A percentile compares a stretch with the other conserved stretches of the same genome.
Evolutionary conservation across 1,140 invertebrate species (phyloP).

Genomic region (Saccostrea cuccullata): DNA sequence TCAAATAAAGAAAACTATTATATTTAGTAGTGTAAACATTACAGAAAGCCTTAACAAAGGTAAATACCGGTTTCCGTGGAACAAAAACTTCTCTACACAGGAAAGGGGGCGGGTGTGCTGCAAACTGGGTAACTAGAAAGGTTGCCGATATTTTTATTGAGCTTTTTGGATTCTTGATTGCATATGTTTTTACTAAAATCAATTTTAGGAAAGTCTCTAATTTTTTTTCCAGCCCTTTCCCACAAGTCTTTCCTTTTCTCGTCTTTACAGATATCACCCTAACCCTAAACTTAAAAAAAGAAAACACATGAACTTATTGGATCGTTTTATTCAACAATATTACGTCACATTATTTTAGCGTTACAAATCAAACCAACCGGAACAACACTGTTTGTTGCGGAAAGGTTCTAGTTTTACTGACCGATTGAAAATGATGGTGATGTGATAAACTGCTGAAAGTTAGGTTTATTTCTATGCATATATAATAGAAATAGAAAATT

Average conservation of each 20-base stretch:
- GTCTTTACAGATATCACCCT: too few relatives aligned
- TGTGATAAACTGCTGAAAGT: background rate
- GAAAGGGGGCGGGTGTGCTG: background rate
- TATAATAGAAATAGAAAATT: background rate
- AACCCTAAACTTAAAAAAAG: too few relatives aligned
- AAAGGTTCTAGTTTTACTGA: background rate
- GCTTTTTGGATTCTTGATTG: too few relatives aligned
- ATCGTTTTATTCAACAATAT: too few relatives aligned
- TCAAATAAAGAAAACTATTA: constrained; percentile 11
- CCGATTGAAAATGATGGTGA: background rate
- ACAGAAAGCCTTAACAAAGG: background rate
- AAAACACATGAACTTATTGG: too few relatives aligned
- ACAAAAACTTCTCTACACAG: background rate
- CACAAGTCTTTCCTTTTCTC: too few relatives aligned
- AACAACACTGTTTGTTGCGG: background rate
- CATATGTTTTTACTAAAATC: too few relatives aligned
- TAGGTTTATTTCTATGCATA: background rate
- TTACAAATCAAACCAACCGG: background rate
- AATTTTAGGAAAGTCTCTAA: too few relatives aligned
- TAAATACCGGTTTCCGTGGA: background rate
- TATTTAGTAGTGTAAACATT: background rate
- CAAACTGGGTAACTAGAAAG: background rate
- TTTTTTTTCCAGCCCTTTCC: too few relatives aligned
- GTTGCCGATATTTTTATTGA: too few relatives aligned
- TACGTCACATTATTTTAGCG: too few relatives aligned